These are phyloP conservation scores for Theristicus caerulescens DNA, from an alignment of 2,113 vertebrate genomes.

Conservation along the genomic window DNA sequence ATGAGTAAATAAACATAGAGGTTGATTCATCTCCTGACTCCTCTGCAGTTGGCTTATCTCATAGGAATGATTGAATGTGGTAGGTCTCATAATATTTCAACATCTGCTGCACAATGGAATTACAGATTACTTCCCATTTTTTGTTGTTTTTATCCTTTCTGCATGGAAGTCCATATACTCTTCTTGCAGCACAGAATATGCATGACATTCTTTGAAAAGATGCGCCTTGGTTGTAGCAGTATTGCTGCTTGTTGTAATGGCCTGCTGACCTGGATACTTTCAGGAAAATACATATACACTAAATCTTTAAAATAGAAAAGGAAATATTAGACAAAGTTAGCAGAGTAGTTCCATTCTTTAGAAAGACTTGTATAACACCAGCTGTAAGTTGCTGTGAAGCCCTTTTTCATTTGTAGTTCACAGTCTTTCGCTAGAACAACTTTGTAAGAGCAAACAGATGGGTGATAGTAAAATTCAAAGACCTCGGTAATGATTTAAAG, in stretches of 20 bases:
- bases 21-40: background rate
- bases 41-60: background rate
- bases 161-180: background rate
- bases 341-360: background rate
- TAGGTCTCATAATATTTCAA: background rate
- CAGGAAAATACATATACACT: background rate
- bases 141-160: background rate
- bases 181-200: background rate
- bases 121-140: background rate
- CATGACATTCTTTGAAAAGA: background rate
- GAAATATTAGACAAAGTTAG: background rate
- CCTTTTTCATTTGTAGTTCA: background rate
- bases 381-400: background rate
- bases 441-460: background rate
- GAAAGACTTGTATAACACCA: background rate
- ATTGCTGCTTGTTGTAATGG: background rate
- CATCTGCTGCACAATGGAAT: background rate
- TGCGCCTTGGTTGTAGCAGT: background rate
- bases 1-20: background rate
- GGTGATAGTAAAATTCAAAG: background rate
- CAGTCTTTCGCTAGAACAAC: background rate
- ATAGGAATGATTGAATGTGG: background rate
- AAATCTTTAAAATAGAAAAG: background rate
- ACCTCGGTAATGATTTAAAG: background rate
- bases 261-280: background rate